These are phyloP conservation scores for Aptenodytes forsteri DNA, from an alignment of 2,113 vertebrate genomes.

Conservation along the genomic window DNA sequence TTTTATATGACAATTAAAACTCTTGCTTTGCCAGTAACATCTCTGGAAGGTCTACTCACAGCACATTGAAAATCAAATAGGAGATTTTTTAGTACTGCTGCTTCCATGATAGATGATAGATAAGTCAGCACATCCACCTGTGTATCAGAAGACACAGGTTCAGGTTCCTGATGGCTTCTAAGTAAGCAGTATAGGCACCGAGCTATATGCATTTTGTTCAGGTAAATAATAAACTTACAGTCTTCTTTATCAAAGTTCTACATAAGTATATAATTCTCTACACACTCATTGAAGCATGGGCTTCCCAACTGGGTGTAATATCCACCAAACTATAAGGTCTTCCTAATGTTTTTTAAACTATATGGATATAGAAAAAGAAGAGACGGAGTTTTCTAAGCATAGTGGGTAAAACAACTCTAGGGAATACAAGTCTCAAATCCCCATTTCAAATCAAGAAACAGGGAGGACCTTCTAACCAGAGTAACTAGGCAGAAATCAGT, in stretches of 20 bases:
- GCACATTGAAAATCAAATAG: neutral
- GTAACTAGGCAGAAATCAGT: neutral
- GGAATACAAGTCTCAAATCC: neutral
- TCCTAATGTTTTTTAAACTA: neutral
- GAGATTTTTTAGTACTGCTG: neutral
- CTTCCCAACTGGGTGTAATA: neutral
- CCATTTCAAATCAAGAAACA: neutral
- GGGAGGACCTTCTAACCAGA: neutral
- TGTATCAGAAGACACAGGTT: neutral
- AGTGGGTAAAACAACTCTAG: neutral
- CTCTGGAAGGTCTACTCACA: neutral
- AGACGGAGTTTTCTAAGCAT: neutral
- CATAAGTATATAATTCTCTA: neutral
- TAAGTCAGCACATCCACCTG: neutral
- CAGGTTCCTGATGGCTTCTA: neutral
- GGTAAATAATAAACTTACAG: neutral
- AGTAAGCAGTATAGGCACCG: rapidly evolving
- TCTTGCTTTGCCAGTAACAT: neutral
- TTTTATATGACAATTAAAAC: neutral
- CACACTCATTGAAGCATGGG: neutral
- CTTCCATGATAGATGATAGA: neutral
- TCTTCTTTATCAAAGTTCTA: neutral
- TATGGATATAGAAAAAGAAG: neutral
- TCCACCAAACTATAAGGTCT: neutral
- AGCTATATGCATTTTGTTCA: neutral